Conservation (phyloP, 2,888 invertebrate species). For the Melinaea marsaeus region DNA sequence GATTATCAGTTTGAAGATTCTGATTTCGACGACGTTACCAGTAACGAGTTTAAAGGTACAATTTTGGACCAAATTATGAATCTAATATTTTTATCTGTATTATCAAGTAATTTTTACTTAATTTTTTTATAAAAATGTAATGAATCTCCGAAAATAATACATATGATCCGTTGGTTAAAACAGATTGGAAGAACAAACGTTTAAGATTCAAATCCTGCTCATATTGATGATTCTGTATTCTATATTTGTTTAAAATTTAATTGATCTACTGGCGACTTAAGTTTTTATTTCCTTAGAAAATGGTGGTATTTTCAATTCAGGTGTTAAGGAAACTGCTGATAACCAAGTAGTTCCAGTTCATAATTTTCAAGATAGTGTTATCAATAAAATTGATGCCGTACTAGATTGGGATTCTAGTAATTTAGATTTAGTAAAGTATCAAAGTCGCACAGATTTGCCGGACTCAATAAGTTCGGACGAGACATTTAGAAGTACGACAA, state of each 20-base stretch:
- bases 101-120: neutral
- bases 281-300: neutral
- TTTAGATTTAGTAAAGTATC: constrained; percentile 8
- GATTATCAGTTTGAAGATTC: constrained; percentile 12
- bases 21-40: constrained; percentile 27
- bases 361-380: neutral
- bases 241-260: too few relatives aligned
- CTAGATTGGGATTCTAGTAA: constrained; percentile 7
- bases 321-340: neutral
- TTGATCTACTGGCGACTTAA: neutral
- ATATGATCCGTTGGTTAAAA: too few relatives aligned
- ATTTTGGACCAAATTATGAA: neutral
- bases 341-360: constrained; percentile 5
- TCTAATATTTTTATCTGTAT: neutral
- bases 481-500: neutral
- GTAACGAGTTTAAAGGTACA: constrained; percentile 27
- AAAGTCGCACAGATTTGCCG: neutral
- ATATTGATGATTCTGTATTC: too few relatives aligned
- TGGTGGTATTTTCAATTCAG: neutral
- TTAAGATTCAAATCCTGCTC: too few relatives aligned
- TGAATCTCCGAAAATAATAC: too few relatives aligned
- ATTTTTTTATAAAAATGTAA: neutral
- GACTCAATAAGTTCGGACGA: constrained; percentile 6
- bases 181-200: too few relatives aligned
- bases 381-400: neutral